Evolutionary conservation across 2,113 vertebrate species (phyloP), one percentile per base, ranked within the genome.

Genomic region (Eudorcas thomsonii): DNA sequence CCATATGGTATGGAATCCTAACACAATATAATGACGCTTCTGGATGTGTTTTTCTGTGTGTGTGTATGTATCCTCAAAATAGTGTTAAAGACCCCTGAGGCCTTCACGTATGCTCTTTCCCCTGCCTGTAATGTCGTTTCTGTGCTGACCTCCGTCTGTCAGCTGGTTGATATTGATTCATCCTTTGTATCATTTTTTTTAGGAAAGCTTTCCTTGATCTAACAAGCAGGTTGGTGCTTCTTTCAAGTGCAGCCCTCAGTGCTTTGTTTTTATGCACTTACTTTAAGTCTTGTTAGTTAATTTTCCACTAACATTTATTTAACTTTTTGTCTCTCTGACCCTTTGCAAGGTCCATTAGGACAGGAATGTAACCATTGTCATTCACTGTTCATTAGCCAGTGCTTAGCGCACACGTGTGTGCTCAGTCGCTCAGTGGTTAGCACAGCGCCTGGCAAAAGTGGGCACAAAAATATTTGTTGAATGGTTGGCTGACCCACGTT

Each of bases 331-430:
- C 48, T 80, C 39, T 26, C 30, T 48, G 36, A 39, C 16, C 9
- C 55, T 30, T 25, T 92, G 13, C 0, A 85, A 81, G 25, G 21
- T 87, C 71, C 45, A 25, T 19, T 26, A 93, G 15, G 36, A 90
- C 15, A 85, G 71, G 17, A 89, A 26, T 57, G 15, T 9, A 85
- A 86, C 19, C 25, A 59, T 28, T 3, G 17, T 26, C 30, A 43
- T 39, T 45, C 21, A 48, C 14, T 89, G 3, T 77, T 87, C 26
- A 81, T 93, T 82, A 64, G 23, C 33, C 36, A 74, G 59, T 59
- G 23, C 14, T 25, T 85, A n/a, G 8, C 25, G 0, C 36, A 43
- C 1, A 0, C 0, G 11, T n/a, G 64, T 5, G 1, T 43, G 71
- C 71, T 43, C 71, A 26, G 36, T 43, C 0, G 23, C 71, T 77